A percentile compares a stretch with the other conserved stretches of the same genome.
Evolutionary conservation across 2,113 vertebrate species (phyloP).

Genomic region (Carollia perspicillata): DNA sequence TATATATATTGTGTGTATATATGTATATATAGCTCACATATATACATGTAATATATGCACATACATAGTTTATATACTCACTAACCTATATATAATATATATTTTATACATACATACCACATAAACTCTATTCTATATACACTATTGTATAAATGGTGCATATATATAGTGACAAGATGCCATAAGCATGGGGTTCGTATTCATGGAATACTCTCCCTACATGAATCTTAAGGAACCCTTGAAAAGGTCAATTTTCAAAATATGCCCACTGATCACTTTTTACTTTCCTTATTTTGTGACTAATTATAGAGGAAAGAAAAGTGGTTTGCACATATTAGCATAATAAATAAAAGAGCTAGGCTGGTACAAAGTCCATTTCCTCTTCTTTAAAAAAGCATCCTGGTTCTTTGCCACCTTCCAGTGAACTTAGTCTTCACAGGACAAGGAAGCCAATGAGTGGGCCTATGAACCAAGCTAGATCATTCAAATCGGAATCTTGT

Average conservation of each 20-base stretch:
- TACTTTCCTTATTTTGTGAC: background rate
- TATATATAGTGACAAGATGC: background rate
- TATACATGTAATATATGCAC: background rate
- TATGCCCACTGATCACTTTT: background rate
- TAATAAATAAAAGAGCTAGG: background rate
- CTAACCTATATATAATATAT: background rate
- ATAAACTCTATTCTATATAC: background rate
- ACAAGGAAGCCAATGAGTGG: background rate
- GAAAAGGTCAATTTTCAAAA: constrained; percentile 25
- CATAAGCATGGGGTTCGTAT: background rate
- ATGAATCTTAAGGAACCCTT: background rate
- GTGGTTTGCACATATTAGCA: background rate
- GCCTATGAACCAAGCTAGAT: background rate
- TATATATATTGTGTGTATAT: background rate
- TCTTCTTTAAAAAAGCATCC: background rate
- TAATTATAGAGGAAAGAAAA: background rate
- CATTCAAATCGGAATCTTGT: background rate
- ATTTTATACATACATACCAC: background rate
- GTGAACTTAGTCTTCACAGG: background rate
- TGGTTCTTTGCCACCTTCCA: background rate
- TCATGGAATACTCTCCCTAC: background rate
- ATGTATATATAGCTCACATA: background rate
- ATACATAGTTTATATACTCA: background rate
- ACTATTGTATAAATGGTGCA: background rate
- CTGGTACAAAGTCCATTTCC: background rate